These are phyloP conservation scores for Macaca fascicularis DNA, from an alignment of 2,113 vertebrate species.

Conservation along the genomic window DNA sequence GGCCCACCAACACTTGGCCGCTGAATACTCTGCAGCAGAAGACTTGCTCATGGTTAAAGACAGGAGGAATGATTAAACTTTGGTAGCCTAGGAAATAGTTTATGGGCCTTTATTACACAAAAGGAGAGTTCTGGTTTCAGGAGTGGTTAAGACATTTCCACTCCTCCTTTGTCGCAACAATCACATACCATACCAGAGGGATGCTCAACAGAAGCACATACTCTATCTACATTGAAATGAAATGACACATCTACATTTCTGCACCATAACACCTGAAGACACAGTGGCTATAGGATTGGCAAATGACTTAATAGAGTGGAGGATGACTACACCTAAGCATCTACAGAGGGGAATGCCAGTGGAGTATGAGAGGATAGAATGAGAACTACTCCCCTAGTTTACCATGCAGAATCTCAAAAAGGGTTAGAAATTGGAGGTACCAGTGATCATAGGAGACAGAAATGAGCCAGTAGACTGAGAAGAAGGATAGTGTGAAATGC, in stretches of 20 bases:
- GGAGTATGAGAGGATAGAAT: neutral
- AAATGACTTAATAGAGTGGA: neutral
- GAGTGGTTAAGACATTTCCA: neutral
- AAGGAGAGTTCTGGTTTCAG: neutral
- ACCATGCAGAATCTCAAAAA: neutral
- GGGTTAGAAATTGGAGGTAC: neutral
- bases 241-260: neutral
- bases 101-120: neutral
- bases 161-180: neutral
- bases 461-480: neutral
- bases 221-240: neutral
- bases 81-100: neutral
- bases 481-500: neutral
- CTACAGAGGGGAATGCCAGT: neutral
- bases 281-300: neutral
- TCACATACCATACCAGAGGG: neutral
- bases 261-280: neutral
- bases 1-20: neutral
- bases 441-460: neutral
- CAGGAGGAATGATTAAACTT: neutral
- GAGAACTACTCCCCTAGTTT: neutral
- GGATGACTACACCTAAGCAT: neutral
- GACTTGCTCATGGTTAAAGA: neutral
- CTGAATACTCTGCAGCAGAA: neutral
- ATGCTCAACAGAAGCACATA: neutral